Evolutionary conservation across 2,797 vertebrate species (phyloP).

Genomic region (Anniella stebbinsi): DNA sequence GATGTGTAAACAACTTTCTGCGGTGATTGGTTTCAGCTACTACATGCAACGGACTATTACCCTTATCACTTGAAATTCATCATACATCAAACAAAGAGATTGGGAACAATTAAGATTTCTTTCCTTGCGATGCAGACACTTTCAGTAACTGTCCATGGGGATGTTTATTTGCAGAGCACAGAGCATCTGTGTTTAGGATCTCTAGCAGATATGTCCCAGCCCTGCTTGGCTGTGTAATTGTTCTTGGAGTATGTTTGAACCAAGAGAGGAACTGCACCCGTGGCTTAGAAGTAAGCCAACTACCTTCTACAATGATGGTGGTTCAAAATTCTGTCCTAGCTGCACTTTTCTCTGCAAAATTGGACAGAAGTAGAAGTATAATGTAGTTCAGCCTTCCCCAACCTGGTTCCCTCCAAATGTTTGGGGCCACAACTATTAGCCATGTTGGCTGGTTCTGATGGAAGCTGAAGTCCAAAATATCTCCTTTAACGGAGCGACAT

Average conservation of each 20-base stretch:
- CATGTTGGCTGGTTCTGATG: too few relatives aligned
- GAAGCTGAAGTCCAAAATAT: too few relatives aligned
- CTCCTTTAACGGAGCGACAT: too few relatives aligned
- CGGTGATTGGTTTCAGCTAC: background rate
- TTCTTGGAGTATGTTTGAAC: constrained; percentile 1
- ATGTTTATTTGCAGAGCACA: constrained; percentile 34
- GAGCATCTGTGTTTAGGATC: constrained; percentile 12
- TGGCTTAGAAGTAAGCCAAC: background rate
- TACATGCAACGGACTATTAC: constrained; percentile 18
- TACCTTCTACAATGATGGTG: background rate
- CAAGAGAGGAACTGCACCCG: background rate
- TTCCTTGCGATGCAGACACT: constrained; percentile 20
- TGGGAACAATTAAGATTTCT: background rate
- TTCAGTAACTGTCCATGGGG: background rate
- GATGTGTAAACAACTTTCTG: background rate
- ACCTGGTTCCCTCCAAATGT: too few relatives aligned
- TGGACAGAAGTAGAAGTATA: background rate
- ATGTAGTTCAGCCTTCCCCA: background rate
- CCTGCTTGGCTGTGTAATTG: background rate
- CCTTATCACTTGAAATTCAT: constrained; percentile 49
- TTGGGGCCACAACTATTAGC: too few relatives aligned
- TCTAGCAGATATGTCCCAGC: constrained; percentile 2
- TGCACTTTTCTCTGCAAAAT: background rate
- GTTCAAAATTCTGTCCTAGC: background rate
- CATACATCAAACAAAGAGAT: constrained; percentile 27